Evolutionary conservation across 2,888 invertebrate species (phyloP).

Genomic region (Gerosis bhagava): DNA sequence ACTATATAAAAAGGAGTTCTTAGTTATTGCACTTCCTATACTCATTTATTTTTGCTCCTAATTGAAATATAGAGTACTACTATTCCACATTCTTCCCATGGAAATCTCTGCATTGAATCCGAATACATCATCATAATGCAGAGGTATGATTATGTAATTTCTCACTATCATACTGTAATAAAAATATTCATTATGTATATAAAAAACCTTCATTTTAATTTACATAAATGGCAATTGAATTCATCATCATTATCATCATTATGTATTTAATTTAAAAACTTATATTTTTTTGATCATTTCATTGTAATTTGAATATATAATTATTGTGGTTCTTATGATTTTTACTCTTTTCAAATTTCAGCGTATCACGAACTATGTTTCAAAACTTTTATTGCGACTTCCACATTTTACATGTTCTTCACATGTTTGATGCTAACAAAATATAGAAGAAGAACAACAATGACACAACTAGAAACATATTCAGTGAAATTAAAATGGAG

Average conservation of each 20-base stretch:
- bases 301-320: too few relatives aligned
- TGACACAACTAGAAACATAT: slow-evolving; percentile 80
- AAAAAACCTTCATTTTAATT: too few relatives aligned
- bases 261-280: too few relatives aligned
- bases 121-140: slow-evolving; percentile 22
- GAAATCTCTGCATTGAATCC: slow-evolving; percentile 23
- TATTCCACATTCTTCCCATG: slow-evolving; percentile 4
- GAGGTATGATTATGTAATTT: slow-evolving; percentile 24
- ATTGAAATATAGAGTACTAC: too few relatives aligned
- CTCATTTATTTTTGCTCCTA: too few relatives aligned
- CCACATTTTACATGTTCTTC: slow-evolving; percentile 94
- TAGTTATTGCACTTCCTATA: too few relatives aligned
- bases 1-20: too few relatives aligned
- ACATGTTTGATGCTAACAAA: slow-evolving; percentile 88
- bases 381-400: slow-evolving; percentile 92
- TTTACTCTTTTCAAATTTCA: slow-evolving; percentile 79
- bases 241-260: too few relatives aligned
- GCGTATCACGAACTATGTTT: slow-evolving; percentile 94
- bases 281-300: too few relatives aligned
- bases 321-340: too few relatives aligned
- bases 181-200: too few relatives aligned
- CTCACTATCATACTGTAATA: slow-evolving; percentile 10
- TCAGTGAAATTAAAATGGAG: slow-evolving; percentile 91
- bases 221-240: too few relatives aligned
- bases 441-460: slow-evolving; percentile 82